A percentile compares a stretch with the other conserved stretches of the same genome.
Evolutionary conservation across 2,797 vertebrate genomes (phyloP).

Genomic region (Intellagama lesueurii): DNA sequence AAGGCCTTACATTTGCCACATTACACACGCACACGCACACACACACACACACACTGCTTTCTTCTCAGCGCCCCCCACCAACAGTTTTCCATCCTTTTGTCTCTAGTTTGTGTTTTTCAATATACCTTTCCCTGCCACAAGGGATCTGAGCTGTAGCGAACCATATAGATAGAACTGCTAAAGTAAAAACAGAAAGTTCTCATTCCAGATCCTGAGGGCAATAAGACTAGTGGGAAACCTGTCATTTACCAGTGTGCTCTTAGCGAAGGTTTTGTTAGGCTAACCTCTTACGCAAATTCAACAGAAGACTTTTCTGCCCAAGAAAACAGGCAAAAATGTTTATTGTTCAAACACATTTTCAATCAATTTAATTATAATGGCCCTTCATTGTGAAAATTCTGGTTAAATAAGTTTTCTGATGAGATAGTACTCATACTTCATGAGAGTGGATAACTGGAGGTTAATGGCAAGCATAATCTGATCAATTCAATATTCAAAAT

Average conservation of each 20-base stretch:
- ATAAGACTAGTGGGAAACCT: conserved; percentile 57
- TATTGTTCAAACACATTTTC: too few relatives aligned
- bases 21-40: too few relatives aligned
- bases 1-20: neutral
- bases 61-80: neutral
- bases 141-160: conserved; percentile 22
- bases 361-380: too few relatives aligned
- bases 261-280: conserved; percentile 37
- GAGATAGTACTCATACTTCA: too few relatives aligned
- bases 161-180: conserved; percentile 53
- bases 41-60: too few relatives aligned
- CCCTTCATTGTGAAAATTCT: too few relatives aligned
- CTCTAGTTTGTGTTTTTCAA: neutral
- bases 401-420: too few relatives aligned
- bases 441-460: too few relatives aligned
- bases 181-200: conserved; percentile 67
- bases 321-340: too few relatives aligned
- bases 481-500: too few relatives aligned
- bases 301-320: too few relatives aligned
- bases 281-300: conserved; percentile 5
- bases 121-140: neutral
- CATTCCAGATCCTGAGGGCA: conserved; percentile 60
- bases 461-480: too few relatives aligned
- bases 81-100: conserved; percentile 33
- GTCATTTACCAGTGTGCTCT: conserved; percentile 63